These are phyloP conservation scores for Drosophila sproati DNA, from an alignment of 1,140 invertebrate genomes.

Conservation along the genomic window DNA sequence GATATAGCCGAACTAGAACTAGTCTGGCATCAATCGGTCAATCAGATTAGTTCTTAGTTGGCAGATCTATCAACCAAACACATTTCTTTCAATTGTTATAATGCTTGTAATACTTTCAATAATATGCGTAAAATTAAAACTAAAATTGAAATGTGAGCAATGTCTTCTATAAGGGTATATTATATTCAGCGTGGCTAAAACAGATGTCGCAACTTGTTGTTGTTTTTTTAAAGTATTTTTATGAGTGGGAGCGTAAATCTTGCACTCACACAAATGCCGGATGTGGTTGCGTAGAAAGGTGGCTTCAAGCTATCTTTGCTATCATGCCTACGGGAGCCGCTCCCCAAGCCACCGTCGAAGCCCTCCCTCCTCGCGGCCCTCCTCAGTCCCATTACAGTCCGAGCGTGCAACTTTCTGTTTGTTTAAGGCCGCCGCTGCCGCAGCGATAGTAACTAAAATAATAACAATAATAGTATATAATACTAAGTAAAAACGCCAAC, in stretches of 20 bases:
- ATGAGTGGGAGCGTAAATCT: conserved; percentile 57
- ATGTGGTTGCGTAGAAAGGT: conserved; percentile 75
- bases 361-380: background rate
- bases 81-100: too few relatives aligned
- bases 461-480: conserved; percentile 77
- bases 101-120: too few relatives aligned
- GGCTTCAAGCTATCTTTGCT: conserved; percentile 11
- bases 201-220: too few relatives aligned
- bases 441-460: conserved; percentile 56
- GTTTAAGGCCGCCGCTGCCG: conserved; percentile 38
- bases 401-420: conserved; percentile 70
- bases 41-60: too few relatives aligned
- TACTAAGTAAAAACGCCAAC: conserved; percentile 72
- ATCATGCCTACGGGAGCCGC: background rate
- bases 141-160: too few relatives aligned
- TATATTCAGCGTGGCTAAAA: too few relatives aligned
- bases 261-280: conserved; percentile 56
- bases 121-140: too few relatives aligned
- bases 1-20: too few relatives aligned
- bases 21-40: too few relatives aligned
- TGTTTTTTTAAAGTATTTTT: conserved; percentile 9
- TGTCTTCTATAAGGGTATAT: too few relatives aligned
- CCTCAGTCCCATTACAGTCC: background rate
- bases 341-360: background rate
- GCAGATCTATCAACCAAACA: too few relatives aligned